phyloP scores from a whole-genome alignment of 2,888 invertebrate species.

The Pediacus dermestoides region DNA sequence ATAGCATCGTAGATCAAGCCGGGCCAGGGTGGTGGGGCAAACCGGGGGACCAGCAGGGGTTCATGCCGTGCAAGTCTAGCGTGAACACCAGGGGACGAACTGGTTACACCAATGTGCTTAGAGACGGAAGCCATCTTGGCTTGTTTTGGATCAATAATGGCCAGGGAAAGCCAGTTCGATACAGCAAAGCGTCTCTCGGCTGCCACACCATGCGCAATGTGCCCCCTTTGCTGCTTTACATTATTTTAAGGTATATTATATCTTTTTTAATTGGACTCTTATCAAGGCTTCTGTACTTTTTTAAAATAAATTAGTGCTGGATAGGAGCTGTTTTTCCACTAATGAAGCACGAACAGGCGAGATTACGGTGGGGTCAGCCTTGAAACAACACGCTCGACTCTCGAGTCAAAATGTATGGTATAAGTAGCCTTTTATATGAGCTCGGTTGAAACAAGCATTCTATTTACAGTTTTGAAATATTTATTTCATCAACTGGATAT shows the following conservation, averaged over 20 bases:
- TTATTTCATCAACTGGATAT: too few relatives aligned
- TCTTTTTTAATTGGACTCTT: constrained; percentile 4
- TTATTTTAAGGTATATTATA: too few relatives aligned
- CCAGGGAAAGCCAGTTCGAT: constrained; percentile 43
- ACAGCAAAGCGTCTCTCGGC: constrained; percentile 29
- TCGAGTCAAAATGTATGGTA: too few relatives aligned
- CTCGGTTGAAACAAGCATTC: too few relatives aligned
- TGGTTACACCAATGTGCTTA: constrained; percentile 44
- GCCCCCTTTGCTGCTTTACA: background rate
- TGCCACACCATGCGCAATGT: constrained; percentile 17
- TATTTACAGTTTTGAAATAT: too few relatives aligned
- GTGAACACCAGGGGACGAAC: constrained; percentile 37
- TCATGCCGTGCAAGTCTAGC: constrained; percentile 37
- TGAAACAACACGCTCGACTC: too few relatives aligned
- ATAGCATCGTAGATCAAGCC: constrained; percentile 43
- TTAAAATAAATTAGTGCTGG: background rate
- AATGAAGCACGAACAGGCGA: too few relatives aligned
- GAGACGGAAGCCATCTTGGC: constrained; percentile 48
- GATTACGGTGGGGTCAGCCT: too few relatives aligned
- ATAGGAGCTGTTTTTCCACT: background rate
- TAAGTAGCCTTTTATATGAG: too few relatives aligned
- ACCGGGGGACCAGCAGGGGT: constrained; percentile 18
- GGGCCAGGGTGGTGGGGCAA: constrained; percentile 27
- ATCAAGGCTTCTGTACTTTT: constrained; percentile 1
- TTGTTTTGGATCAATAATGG: constrained; percentile 42